Base-by-base conservation (phyloP, 64 coral and sea anemone species). In the Pachyseris speciosa region DNA sequence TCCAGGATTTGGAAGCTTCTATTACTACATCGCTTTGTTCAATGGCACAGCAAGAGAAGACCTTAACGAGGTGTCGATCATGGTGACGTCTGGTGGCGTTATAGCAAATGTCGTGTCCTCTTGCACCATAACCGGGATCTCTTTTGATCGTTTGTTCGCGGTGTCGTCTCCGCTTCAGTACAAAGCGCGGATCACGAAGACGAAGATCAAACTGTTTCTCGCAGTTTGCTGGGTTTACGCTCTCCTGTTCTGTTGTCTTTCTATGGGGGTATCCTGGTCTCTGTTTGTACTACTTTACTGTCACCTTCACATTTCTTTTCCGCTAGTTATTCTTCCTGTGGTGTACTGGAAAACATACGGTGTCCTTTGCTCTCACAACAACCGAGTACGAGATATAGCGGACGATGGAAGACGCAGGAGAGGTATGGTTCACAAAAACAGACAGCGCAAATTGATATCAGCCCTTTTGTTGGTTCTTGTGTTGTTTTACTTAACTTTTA, bases 321-420 rank as follows among this genome's bases (percentile, higher is more conserved):
- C 75, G 1, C 31, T 78, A 9, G 19, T 78, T 32, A 34, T 33
- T 2, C 31, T 78, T 4, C 75, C 75, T 55, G 4, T 55, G 28
- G 75, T 78, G 15, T 78, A 57, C 75, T 78, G 75, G 75, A 78
- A 36, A 78, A 78, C 75, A 78, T 57, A 55, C 47, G 17, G 43
- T 2, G 75, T 49, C 7, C 75, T 78, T 22, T 49, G 75, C 29
- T 55, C 7, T 16, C 75, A 78, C 29, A 78, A 78, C 49, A 45
- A 74, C 22, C 67, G 5, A 57, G 75, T 79, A 12, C 43, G 31
- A 79, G 36, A 79, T 57, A 17, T 57, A 32, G 24, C 75, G 55
- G 31, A 9, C 20, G 39, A 26, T n/a, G n/a, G n/a, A 49, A 79
- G 15, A 2, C 10, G 37, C 16, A 3, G 0, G 2, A 79, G 49